Evolutionary conservation across 1,140 invertebrate genomes (phyloP).

Genomic region (Sweltsa coloradensis): DNA sequence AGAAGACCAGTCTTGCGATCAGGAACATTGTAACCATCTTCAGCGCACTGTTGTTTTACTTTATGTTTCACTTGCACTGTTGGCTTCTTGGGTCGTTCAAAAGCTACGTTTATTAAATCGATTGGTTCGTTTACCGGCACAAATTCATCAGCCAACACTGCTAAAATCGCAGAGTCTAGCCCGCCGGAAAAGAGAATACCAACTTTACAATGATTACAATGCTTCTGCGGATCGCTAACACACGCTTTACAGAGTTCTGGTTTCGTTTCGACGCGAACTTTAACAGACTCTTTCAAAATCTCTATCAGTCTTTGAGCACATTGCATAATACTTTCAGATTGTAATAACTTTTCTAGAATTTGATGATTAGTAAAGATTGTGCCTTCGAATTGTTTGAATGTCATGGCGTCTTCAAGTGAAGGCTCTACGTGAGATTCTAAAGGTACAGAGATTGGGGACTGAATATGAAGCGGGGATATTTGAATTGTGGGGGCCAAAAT

Average conservation of each 20-base stretch:
- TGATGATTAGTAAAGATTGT: background rate
- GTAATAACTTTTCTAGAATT: constrained; percentile 21
- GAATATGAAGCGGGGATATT: too few species aligned
- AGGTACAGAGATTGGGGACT: too few species aligned
- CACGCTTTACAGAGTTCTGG: constrained; percentile 54
- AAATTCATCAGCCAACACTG: constrained; percentile 63
- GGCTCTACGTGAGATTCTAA: background rate
- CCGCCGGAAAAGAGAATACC: constrained; percentile 92
- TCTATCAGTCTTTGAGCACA: constrained; percentile 36
- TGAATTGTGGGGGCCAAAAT: too few species aligned
- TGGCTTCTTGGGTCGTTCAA: constrained; percentile 41
- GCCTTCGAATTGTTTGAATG: background rate
- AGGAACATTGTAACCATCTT: constrained; percentile 49
- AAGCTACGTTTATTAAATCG: constrained; percentile 96
- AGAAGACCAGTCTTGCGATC: constrained; percentile 66
- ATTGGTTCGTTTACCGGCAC: constrained; percentile 56
- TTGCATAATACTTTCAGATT: constrained; percentile 24
- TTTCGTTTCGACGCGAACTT: constrained; percentile 45
- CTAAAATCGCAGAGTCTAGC: constrained; percentile 83
- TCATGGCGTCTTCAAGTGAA: background rate
- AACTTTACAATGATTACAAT: constrained; percentile 57
- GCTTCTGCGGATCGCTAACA: constrained; percentile 8
- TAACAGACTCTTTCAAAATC: constrained; percentile 47
- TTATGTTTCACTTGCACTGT: background rate
- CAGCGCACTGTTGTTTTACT: background rate